Percentiles rank a stretch among this genome's conserved stretches.
These are phyloP conservation scores for Malacosoma neustria DNA, from an alignment of 2,888 invertebrate genomes.

Conservation along the genomic window DNA sequence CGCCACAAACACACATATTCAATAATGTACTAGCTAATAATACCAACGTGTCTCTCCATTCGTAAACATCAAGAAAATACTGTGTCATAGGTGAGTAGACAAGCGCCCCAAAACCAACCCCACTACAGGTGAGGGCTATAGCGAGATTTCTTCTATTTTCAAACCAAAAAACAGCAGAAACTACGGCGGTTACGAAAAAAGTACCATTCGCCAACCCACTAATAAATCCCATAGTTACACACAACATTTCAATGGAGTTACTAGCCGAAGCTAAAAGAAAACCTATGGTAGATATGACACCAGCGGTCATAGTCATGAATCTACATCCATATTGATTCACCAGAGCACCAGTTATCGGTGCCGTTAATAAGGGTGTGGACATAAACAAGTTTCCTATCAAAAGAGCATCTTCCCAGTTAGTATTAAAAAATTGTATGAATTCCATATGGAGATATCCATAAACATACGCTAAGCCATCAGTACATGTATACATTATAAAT, in stretches of 20 bases:
- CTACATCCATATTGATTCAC: conserved; percentile 89
- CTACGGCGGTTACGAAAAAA: conserved; percentile 91
- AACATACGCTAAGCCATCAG: conserved; percentile 94
- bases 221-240: conserved; percentile 87
- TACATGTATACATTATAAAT: conserved; percentile 89
- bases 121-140: conserved; percentile 90
- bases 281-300: conserved; percentile 81
- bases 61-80: conserved; percentile 81
- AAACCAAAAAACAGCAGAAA: conserved; percentile 94
- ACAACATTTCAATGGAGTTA: conserved; percentile 83
- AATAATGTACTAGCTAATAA: conserved; percentile 87
- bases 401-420: conserved; percentile 88
- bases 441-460: conserved; percentile 92
- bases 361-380: conserved; percentile 88
- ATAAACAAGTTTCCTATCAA: conserved; percentile 92
- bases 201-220: conserved; percentile 89
- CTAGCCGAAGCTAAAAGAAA: conserved; percentile 83
- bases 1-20: conserved; percentile 90
- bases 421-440: conserved; percentile 84
- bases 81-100: conserved; percentile 89
- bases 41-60: conserved; percentile 87
- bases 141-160: conserved; percentile 90
- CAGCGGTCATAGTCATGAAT: conserved; percentile 82
- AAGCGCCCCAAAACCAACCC: conserved; percentile 91
- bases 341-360: conserved; percentile 87